A percentile compares a stretch with the other conserved stretches of the same genome.
phyloP scores from a whole-genome alignment of 2,888 invertebrate genomes.

The Malthinus seriepunctatus region DNA sequence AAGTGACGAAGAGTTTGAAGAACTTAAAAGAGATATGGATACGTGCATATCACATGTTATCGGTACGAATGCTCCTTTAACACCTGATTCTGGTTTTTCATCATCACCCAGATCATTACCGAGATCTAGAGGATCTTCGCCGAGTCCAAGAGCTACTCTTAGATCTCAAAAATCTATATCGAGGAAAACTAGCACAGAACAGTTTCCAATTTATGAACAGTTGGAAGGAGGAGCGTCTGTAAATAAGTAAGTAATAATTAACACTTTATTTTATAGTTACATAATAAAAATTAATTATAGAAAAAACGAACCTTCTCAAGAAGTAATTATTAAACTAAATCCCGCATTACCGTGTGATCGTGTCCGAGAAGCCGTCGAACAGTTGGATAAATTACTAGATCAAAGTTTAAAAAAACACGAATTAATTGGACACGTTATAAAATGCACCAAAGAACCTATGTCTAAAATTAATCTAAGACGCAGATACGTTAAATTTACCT shows the following conservation, averaged over 20 bases:
- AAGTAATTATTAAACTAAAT: constrained; percentile 35
- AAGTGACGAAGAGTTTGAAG: constrained; percentile 78
- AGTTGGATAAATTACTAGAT: constrained; percentile 69
- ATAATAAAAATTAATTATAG: neutral
- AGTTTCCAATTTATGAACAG: constrained; percentile 34
- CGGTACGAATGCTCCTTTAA: constrained; percentile 45
- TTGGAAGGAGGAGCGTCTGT: constrained; percentile 1
- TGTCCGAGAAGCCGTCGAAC: constrained; percentile 57
- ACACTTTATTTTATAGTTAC: neutral
- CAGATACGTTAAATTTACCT: constrained; percentile 83
- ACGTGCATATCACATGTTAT: constrained; percentile 87
- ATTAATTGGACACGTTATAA: constrained; percentile 62
- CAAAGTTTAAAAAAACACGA: constrained; percentile 59
- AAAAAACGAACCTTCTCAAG: constrained; percentile 53
- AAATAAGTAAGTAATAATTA: constrained; percentile 9
- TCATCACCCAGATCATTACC: constrained; percentile 45
- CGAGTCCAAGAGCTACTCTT: constrained; percentile 50
- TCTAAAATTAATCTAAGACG: constrained; percentile 73
- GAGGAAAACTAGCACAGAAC: constrained; percentile 49
- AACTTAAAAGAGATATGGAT: constrained; percentile 77
- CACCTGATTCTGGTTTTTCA: constrained; percentile 51
- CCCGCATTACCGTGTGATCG: constrained; percentile 47
- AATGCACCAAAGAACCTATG: constrained; percentile 59
- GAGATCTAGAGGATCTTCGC: constrained; percentile 50
- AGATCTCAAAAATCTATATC: constrained; percentile 48